Base-by-base conservation (phyloP, 1,140 invertebrate genomes). In the Saccostrea glomerata region DNA sequence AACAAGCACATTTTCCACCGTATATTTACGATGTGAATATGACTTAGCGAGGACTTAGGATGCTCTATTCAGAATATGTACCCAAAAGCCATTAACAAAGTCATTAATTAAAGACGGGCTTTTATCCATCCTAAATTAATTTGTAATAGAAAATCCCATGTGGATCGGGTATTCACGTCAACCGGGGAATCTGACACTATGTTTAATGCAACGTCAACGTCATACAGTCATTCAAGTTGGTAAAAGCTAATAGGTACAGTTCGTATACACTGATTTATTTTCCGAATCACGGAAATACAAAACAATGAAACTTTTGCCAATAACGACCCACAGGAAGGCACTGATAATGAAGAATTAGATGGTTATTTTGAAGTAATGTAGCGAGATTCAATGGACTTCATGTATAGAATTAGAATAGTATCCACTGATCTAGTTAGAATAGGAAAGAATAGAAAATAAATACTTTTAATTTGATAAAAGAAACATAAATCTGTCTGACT, bases 241-340 rank as follows among this genome's bases (percentile, higher is more conserved):
- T 77, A 77, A 77, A 77, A 77, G 70, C 70, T 77, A 77, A 77
- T 77, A 77, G 70, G 70, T 77, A 30, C 70, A 77, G 25, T 77
- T 25, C 6, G 23, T 30, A 77, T 11, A 77, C 70, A 11, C 25
- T 77, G 70, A 77, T 77, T 77, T 77, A 77, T 77, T 13, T 25
- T 77, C 13, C 25, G 25, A 30, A 77, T 25, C 70, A 77, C 70
- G 70, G 70, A 77, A 15, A 77, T 15, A n/a, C 70, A 13, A 0
- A 77, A 77, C 70, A 36, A 77, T 77, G 30, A 15, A 77, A 77
- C 23, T 30, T 5, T 15, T 30, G 23, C 66, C 23, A 25, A 25
- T 30, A 13, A 25, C 23, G 66, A 30, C 70, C 15, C 25, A 77
- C 25, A 17, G 36, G 70, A 77, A 63, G 58, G 13, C 23, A 77